Evolutionary conservation across 2,797 vertebrate genomes (phyloP), one percentile per base, ranked within the genome.

Genomic region (Enteromius viviparus): DNA sequence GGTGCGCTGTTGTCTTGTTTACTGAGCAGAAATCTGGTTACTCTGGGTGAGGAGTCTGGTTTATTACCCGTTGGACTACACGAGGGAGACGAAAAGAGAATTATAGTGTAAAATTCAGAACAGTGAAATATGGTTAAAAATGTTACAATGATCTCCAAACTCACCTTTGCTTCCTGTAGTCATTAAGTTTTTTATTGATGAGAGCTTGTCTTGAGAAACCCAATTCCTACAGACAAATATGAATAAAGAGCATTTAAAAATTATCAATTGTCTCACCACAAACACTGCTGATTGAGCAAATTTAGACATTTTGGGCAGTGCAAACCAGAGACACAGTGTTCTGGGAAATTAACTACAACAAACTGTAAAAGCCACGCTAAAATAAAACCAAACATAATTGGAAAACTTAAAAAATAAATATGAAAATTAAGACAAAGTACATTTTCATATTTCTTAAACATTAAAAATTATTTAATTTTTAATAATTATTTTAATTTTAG

Each of bases 101-200:
- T 74, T 75, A 32, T 4, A 51, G 7, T 55, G 65, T 40, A 19
- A 23, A 66, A 68, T 1, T 10, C 15, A 6, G 2, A 47, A 64
- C 5, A 45, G 14, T 45, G 26, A 60, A 29, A 45, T 6, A 3
- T n/a, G 21, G 49, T 34, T 51, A n/a, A 21, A 51, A 76, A n/a
- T 6, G 26, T 10, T 17, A 15, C 32, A 10, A 19, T 17, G 15
- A 7, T 23, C 34, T 64, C 9, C 21, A 29, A 37, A 68, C 90
- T 90, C 79, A 95, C 98, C 96, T 97, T 88, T 99, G 96, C 93
- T 99, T 99, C 74, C 97, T 95, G 94, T 99, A 99, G 89, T 99
- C 97, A 40, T 99, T 99, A 89, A 99, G 94, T 91, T 98, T 99
- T 94, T 98, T 99, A 90, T 92, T 99, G 93, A 99, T 99, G 89